Evolutionary conservation across 2,888 invertebrate species (phyloP), one percentile per base, ranked within the genome.

Genomic region (Drosophila mayaguana): DNA sequence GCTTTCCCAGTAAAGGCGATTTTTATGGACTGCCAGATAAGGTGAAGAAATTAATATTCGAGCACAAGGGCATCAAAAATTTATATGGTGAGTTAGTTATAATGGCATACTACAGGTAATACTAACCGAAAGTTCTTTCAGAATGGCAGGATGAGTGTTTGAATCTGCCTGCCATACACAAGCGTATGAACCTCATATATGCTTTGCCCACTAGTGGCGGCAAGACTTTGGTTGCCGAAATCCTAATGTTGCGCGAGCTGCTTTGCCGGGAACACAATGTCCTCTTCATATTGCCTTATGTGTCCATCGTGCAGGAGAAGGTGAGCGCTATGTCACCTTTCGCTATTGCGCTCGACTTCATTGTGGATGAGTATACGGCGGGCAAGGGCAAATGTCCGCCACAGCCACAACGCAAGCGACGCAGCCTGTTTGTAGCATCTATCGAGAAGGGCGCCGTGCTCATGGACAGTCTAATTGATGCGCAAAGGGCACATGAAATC

Each of bases 221-320:
- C 0, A 99, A 99, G 94, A 99, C 99, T 1, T 93, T 99, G 34
- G 98, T 99, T 14, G 98, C 99, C 0, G 99, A 99, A 93, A 96
- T 99, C 69, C 94, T 99, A 54, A 98, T 99, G 94, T 93, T 99
- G 20, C 94, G 96, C 48, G 97, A 98, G 93, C 93, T 99, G 8
- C 92, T 98, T 12, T 96, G 96, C 77, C 94, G 95, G 61, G 95
- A 96, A 88, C 96, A 95, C 81, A 97, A 98, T 94, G 97, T 96
- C 14, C 93, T 99, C 25, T 96, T 99, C 80, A 95, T 99, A 80
- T 93, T 99, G 69, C 99, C 99, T 0, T 99, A 96, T 94, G 98
- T 99, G 16, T 97, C 99, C 8, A 96, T 99, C 87, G 99, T 99
- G 0, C 98, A 99, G 92, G 99, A 99, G 93, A 99, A 99, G 95